Base-by-base conservation (phyloP, 2,113 vertebrate species). In the Mirza zaza region DNA sequence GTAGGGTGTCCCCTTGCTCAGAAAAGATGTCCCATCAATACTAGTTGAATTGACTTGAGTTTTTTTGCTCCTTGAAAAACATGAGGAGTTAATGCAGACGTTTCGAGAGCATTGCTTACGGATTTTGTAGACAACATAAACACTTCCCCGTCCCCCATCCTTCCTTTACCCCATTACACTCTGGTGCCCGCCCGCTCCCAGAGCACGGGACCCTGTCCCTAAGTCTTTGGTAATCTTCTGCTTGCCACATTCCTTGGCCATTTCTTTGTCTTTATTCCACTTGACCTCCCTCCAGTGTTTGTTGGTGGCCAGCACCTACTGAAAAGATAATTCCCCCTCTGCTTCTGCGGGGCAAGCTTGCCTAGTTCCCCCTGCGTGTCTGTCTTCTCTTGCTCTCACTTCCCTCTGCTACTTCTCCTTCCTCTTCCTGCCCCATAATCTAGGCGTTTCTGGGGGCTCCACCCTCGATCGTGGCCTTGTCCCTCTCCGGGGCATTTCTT, bases 381-480 rank as follows among this genome's bases (percentile, higher is more conserved):
- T 59, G 34, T 67, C 14, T 5, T 45, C 12, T 36, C 50, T 36
- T 3, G 5, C 20, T 93, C 52, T 96, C 76, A 76, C 86, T 97
- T 97, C 87, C 32, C 65, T 34, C 57, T 93, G 87, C 29, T 3
- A 17, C 34, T 95, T 32, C 97, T 71, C 18, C 29, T 94, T 57
- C 76, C 42, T 32, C 29, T 86, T 67, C 11, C 8, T 85, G 50
- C 42, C 68, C 10, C 32, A 0, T 3, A 32, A 75, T 45, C 68
- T 65, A 63, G 61, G 63, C 21, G 6, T 87, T 75, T 79, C 48
- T 65, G 5, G 45, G 48, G 84, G 34, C 42, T 50, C 75, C 23
- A 12, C 85, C 61, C 63, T 50, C 21, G 45, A 7, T 52, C 34
- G 0, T 23, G 50, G 25, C 61, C 21, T 48, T 75, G n/a, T 55